Evolutionary conservation across 1,140 invertebrate species (phyloP), one percentile per base, ranked within the genome.

Genomic region (Bombus breviceps): DNA sequence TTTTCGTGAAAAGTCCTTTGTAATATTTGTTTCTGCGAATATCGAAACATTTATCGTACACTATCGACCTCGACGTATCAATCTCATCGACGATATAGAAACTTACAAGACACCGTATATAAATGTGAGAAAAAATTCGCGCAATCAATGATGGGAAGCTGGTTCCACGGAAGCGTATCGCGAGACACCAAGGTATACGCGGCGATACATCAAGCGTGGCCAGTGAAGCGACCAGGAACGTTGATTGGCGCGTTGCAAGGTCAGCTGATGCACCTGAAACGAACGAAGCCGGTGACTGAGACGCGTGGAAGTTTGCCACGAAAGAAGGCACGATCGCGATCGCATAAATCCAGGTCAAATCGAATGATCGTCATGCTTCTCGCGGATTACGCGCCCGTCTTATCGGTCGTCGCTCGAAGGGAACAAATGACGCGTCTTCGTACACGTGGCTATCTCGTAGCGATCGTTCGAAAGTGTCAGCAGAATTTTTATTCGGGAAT

Each of bases 181-280:
- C 57, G 68, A 83, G 78, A 84, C 82, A 83, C 37, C 59, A 47
- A 3, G 15, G 41, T 9, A 18, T 64, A 73, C 76, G 69, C 74
- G 32, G 62, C 8, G 89, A 90, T 90, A 87, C 82, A 91, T 91
- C 89, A 88, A 72, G 66, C 81, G 76, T 25, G 59, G 79, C 64
- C 86, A 81, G 79, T 76, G 86, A 90, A 83, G 66, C 81, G 77
- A 89, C 87, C 39, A 85, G 84, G 41, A 77, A 82, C 80, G 90
- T 90, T 91, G 90, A 91, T 85, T 90, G 72, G 89, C 81, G 75
- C 81, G 82, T 90, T 81, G 72, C 53, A 34, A 68, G 73, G 88
- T 77, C 62, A 62, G 53, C 41, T 71, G 74, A 74, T 88, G 81
- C 78, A 86, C 89, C 76, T 90, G 89, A 91, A 90, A 90, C 90